Percentiles rank a stretch among this genome's conserved stretches.
phyloP scores from a whole-genome alignment of 2,113 vertebrate species.

The Daubentonia madagascariensis region DNA sequence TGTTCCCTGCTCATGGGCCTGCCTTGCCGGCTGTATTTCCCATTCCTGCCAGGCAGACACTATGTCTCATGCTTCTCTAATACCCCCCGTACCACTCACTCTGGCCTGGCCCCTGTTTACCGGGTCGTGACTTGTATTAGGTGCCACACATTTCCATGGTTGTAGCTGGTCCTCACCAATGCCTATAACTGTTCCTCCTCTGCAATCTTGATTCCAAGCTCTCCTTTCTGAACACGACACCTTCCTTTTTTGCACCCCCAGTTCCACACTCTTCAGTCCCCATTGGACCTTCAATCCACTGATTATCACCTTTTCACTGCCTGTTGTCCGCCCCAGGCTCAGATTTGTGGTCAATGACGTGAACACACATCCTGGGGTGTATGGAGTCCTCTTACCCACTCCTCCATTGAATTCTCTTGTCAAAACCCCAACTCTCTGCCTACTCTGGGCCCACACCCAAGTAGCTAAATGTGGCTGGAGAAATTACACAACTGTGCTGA shows the following conservation, averaged over 20 bases:
- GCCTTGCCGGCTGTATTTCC: neutral
- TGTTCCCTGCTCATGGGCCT: neutral
- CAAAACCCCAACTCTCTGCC: neutral
- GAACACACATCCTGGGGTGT: neutral
- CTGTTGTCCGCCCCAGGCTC: neutral
- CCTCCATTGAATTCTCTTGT: neutral
- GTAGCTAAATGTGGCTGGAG: neutral
- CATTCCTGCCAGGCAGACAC: neutral
- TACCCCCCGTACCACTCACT: no score
- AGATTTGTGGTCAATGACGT: neutral
- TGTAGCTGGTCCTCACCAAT: neutral
- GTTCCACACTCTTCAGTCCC: neutral
- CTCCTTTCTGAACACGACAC: neutral
- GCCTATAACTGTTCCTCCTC: neutral
- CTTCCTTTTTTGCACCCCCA: neutral
- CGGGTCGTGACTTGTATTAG: neutral
- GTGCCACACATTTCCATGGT: neutral
- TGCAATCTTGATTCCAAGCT: neutral
- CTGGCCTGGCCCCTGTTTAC: neutral
- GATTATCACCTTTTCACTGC: neutral
- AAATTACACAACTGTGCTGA: neutral
- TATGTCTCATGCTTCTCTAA: neutral
- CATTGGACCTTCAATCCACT: neutral
- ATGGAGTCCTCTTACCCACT: neutral
- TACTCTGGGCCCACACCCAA: neutral